phyloP scores from a whole-genome alignment of 2,888 invertebrate genomes.

The Clostera curtula region DNA sequence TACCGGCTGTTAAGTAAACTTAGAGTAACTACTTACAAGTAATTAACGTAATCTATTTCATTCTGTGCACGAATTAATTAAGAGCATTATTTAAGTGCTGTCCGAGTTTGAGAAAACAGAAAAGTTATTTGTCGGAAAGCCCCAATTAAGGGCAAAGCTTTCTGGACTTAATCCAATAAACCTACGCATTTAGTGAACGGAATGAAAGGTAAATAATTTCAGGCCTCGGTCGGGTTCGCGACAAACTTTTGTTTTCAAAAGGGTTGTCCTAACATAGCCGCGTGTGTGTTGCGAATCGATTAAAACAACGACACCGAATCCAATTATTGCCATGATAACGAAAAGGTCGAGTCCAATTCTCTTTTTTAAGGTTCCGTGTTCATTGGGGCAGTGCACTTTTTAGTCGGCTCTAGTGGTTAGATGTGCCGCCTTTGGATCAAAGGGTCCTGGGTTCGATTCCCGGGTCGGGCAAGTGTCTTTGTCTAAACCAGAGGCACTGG shows the following conservation, averaged over 20 bases:
- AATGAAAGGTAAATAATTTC: constrained; percentile 72
- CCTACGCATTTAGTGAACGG: constrained; percentile 69
- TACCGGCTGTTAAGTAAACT: constrained; percentile 7
- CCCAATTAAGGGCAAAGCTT: constrained; percentile 72
- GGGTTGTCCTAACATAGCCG: constrained; percentile 17
- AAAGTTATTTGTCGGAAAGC: constrained; percentile 71
- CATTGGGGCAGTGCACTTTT: no score
- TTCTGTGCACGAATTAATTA: constrained; percentile 60
- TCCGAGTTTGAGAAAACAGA: constrained; percentile 69
- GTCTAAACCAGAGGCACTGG: no score
- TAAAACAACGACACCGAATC: background rate
- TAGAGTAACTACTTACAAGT: constrained; percentile 24
- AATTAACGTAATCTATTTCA: constrained; percentile 39
- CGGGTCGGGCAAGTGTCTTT: no score
- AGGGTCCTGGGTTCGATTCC: no score
- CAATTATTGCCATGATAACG: background rate
- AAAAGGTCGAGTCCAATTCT: no score
- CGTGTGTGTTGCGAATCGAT: no score
- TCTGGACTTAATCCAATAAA: constrained; percentile 73
- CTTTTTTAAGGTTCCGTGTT: no score
- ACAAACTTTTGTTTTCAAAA: constrained; percentile 41
- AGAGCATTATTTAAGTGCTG: constrained; percentile 64
- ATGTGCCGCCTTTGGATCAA: no score
- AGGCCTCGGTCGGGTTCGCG: constrained; percentile 34
- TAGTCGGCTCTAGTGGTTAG: no score